phyloP scores from a whole-genome alignment of 2,888 invertebrate species.

The Protula sp. region DNA sequence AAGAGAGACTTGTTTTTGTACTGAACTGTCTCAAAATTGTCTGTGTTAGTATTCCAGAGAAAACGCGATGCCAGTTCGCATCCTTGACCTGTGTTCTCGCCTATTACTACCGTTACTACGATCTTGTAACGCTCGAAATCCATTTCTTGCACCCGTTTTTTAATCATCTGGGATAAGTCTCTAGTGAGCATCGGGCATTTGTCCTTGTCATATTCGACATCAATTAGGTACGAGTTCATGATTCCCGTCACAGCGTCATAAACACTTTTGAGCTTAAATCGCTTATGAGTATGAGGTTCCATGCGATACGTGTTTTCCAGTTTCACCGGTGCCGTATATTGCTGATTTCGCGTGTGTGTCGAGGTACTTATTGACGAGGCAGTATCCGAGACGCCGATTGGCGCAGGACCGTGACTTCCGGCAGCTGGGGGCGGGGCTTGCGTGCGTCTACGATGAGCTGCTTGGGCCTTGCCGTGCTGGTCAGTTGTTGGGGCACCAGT shows the following conservation, averaged over 20 bases:
- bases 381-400: neutral
- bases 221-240: neutral
- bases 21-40: conserved; percentile 31
- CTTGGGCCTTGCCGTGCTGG: too few relatives aligned
- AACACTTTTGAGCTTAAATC: neutral
- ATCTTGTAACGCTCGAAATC: conserved; percentile 38
- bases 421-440: too few relatives aligned
- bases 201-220: neutral
- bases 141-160: conserved; percentile 31
- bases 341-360: neutral
- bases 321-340: neutral
- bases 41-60: conserved; percentile 31
- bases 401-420: too few relatives aligned
- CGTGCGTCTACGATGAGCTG: too few relatives aligned
- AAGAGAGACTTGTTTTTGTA: conserved; percentile 29
- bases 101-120: conserved; percentile 28
- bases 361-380: neutral
- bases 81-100: conserved; percentile 31
- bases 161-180: conserved; percentile 33
- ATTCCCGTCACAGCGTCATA: neutral
- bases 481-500: too few relatives aligned
- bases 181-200: conserved; percentile 26
- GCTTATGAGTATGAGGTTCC: neutral
- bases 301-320: neutral
- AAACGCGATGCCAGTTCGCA: conserved; percentile 28